Evolutionary conservation across 2,113 vertebrate species (phyloP).

Genomic region (Nyctereutes procyonoides): DNA sequence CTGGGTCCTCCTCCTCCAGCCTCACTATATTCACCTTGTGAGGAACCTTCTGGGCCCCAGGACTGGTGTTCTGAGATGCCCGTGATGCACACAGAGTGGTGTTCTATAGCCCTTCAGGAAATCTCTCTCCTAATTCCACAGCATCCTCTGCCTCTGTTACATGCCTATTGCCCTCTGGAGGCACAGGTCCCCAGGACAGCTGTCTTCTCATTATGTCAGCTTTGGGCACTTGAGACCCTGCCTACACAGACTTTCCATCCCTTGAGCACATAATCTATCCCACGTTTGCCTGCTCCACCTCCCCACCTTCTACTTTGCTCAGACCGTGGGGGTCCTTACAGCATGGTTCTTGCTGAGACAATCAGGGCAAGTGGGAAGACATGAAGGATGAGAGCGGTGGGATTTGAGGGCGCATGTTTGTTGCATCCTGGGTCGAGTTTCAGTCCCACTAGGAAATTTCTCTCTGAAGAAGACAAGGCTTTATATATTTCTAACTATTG

Average conservation of each 20-base stretch:
- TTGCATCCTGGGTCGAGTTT: background rate
- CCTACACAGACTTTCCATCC: background rate
- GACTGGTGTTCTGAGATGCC: too few relatives aligned
- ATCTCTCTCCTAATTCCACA: background rate
- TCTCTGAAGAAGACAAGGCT: background rate
- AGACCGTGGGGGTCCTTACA: background rate
- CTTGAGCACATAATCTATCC: background rate
- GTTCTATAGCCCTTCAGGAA: background rate
- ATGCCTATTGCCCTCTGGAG: background rate
- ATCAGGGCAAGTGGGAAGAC: background rate
- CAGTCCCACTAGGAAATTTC: background rate
- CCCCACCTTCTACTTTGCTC: background rate
- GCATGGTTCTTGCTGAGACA: background rate
- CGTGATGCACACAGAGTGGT: accelerated
- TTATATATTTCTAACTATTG: background rate
- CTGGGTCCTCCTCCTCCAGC: background rate
- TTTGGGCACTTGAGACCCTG: background rate
- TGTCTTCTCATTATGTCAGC: background rate
- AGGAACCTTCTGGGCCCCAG: accelerated
- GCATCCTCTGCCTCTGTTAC: background rate
- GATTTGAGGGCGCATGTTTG: background rate
- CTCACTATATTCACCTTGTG: background rate
- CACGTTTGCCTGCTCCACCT: too few relatives aligned
- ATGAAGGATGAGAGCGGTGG: background rate
- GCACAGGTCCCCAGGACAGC: accelerated